Conservation (phyloP, 2,113 vertebrate species). For the cat (Felis catus) region F.catus_Fca126_mat1.0 CM031423.1:54808001-54808500, state of each 20-base stretch:
- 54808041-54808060: neutral
- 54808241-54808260: neutral
- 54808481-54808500: neutral
- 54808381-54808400: neutral
- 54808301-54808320: neutral
- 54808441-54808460: neutral
- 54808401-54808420: neutral
- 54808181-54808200: neutral
- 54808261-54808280: neutral
- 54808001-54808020: neutral
- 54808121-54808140: neutral
- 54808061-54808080: neutral
- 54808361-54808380: neutral
- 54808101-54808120: neutral
- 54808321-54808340: neutral
- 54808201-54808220: neutral
- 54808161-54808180: neutral
- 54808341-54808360: neutral
- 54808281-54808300: neutral
- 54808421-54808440: neutral
- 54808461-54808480: neutral
- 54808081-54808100: neutral
- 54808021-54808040: neutral
- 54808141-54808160: neutral
- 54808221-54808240: neutral